Percentiles rank a stretch among this genome's conserved stretches.
phyloP scores from a whole-genome alignment of 1,140 invertebrate species.

The Polyergus mexicanus region DNA sequence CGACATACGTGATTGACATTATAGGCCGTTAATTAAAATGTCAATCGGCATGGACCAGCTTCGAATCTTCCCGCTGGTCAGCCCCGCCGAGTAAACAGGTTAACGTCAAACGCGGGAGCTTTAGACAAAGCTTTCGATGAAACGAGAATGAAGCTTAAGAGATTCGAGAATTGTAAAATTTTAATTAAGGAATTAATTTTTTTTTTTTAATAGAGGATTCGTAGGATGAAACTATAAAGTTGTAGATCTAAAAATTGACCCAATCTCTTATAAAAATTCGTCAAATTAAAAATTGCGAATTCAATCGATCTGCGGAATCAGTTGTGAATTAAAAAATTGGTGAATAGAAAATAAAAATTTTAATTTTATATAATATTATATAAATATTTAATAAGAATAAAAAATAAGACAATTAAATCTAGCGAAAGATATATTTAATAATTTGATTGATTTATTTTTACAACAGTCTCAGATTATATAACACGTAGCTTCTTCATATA shows the following conservation, averaged over 20 bases:
- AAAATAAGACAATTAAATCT: slow-evolving; percentile 46
- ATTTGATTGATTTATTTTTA: slow-evolving; percentile 48
- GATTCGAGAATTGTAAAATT: background rate
- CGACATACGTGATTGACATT: background rate
- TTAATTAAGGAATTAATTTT: background rate
- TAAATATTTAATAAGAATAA: slow-evolving; percentile 12
- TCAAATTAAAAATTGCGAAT: background rate
- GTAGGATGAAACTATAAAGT: background rate
- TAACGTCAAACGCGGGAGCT: slow-evolving; percentile 13
- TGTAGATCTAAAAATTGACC: background rate
- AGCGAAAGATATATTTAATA: slow-evolving; percentile 62
- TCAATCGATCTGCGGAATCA: background rate
- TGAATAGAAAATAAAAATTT: background rate
- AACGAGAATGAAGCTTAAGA: background rate
- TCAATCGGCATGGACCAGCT: background rate
- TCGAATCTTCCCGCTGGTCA: slow-evolving; percentile 62
- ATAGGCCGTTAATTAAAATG: slow-evolving; percentile 18
- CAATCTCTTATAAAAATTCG: background rate
- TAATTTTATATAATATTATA: background rate
- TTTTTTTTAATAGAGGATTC: background rate
- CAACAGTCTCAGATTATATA: slow-evolving; percentile 49
- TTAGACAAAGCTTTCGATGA: background rate
- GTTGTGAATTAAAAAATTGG: background rate
- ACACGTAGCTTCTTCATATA: slow-evolving; percentile 29
- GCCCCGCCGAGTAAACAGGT: slow-evolving; percentile 3